Percentiles rank a stretch among this genome's conserved stretches.
These are phyloP conservation scores for Danionella dracula DNA, from an alignment of 2,797 vertebrate genomes.

Conservation along the genomic window DNA sequence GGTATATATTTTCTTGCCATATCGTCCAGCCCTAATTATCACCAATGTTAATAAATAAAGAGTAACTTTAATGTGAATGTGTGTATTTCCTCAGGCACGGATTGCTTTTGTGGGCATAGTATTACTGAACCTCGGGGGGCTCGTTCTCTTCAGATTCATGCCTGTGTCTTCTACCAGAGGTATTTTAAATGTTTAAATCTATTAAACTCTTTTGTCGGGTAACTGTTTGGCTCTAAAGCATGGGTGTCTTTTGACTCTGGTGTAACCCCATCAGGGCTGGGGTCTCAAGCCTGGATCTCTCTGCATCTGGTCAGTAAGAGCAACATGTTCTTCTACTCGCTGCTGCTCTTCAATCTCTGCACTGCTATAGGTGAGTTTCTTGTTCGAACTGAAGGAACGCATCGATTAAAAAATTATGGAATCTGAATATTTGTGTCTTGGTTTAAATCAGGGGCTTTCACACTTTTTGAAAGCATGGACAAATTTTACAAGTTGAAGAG, in stretches of 20 bases:
- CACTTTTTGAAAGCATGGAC: no score
- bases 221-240: background rate
- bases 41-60: no score
- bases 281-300: conserved; percentile 69
- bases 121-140: conserved; percentile 74
- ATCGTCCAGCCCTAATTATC: no score
- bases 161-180: conserved; percentile 72
- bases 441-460: no score
- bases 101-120: conserved; percentile 70
- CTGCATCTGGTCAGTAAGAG: conserved; percentile 84
- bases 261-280: conserved; percentile 53
- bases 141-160: conserved; percentile 77
- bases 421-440: no score
- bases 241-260: conserved; percentile 7
- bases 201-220: background rate
- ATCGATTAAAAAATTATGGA: no score
- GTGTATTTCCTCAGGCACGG: conserved; percentile 62
- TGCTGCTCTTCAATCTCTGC: conserved; percentile 85
- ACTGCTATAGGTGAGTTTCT: conserved; percentile 87
- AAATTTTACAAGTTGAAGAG: no score
- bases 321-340: conserved; percentile 78
- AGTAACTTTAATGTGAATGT: no score
- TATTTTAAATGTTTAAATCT: conserved; percentile 50
- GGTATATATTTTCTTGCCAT: no score
- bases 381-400: no score